phyloP scores from a whole-genome alignment of 2,888 invertebrate species.

The Miltochrista miniata region DNA sequence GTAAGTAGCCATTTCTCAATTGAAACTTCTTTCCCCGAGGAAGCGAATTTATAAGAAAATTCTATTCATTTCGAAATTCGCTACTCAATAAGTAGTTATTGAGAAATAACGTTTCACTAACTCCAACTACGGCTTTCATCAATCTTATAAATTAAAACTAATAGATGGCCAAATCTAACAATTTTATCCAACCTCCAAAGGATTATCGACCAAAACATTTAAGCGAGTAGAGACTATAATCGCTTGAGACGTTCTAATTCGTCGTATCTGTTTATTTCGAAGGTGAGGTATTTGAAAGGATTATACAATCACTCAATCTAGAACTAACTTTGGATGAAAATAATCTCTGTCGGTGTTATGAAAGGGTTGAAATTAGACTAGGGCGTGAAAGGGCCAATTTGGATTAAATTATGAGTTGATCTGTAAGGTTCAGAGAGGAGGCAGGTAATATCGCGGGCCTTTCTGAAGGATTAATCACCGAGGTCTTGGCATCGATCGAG shows the following conservation, averaged over 20 bases:
- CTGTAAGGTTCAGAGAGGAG: slow-evolving; percentile 13
- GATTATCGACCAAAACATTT: slow-evolving; percentile 18
- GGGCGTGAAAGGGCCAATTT: slow-evolving; percentile 17
- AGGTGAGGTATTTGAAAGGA: slow-evolving; percentile 27
- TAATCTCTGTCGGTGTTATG: background rate
- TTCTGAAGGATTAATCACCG: slow-evolving; percentile 24
- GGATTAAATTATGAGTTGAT: slow-evolving; percentile 38
- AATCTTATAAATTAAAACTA: slow-evolving; percentile 31
- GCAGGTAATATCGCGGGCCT: slow-evolving; percentile 22
- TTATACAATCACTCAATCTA: slow-evolving; percentile 31
- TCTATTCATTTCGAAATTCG: background rate
- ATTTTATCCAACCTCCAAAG: slow-evolving; percentile 7
- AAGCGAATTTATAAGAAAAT: background rate
- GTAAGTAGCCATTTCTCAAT: slow-evolving; percentile 2
- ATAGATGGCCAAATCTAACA: slow-evolving; percentile 17
- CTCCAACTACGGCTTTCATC: slow-evolving; percentile 12
- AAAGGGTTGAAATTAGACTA: slow-evolving; percentile 18
- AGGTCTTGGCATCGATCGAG: slow-evolving; percentile 1
- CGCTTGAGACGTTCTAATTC: slow-evolving; percentile 20
- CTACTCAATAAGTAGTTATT: background rate
- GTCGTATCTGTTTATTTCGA: slow-evolving; percentile 30
- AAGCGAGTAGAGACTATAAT: slow-evolving; percentile 15
- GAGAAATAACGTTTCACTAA: slow-evolving; percentile 13
- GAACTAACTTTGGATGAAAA: slow-evolving; percentile 1
- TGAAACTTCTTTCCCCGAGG: slow-evolving; percentile 2